phyloP scores from a whole-genome alignment of 2,113 vertebrate genomes.

The Picathartes gymnocephalus region DNA sequence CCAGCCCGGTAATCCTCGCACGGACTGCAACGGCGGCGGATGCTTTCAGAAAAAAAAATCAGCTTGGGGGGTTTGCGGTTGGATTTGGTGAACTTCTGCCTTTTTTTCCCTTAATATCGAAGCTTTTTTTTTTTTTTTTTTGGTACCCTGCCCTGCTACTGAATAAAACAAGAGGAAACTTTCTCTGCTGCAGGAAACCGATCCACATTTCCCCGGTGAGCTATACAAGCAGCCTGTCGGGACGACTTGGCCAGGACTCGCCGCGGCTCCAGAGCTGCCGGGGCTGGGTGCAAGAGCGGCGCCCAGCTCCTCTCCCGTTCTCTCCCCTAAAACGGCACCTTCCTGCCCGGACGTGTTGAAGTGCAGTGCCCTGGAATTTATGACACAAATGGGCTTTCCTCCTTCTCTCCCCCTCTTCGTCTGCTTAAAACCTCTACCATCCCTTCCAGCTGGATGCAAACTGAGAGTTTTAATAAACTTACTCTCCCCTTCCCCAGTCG shows the following conservation, averaged over 20 bases:
- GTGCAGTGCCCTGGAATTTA: constrained; percentile 33
- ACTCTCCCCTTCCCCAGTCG: neutral
- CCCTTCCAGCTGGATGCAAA: neutral
- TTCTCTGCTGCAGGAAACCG: neutral
- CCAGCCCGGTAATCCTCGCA: neutral
- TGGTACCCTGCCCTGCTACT: neutral
- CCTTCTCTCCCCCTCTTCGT: neutral
- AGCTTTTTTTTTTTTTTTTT: neutral
- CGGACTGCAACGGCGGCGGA: neutral
- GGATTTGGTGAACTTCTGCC: neutral
- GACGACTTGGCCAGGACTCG: neutral
- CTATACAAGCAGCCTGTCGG: neutral
- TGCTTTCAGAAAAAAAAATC: neutral
- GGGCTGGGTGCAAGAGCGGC: neutral
- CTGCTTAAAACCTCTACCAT: neutral
- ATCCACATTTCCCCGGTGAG: neutral
- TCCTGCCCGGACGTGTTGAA: constrained; percentile 39
- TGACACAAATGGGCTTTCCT: neutral
- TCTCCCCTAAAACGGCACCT: neutral
- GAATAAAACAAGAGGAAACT: neutral
- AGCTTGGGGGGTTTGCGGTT: neutral
- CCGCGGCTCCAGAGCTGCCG: neutral
- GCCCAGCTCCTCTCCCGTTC: neutral
- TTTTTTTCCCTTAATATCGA: neutral
- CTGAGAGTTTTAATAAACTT: neutral